Evolutionary conservation across 2,797 vertebrate genomes (phyloP), one percentile per base, ranked within the genome.

Genomic region (Coracias cyanogaster): DNA sequence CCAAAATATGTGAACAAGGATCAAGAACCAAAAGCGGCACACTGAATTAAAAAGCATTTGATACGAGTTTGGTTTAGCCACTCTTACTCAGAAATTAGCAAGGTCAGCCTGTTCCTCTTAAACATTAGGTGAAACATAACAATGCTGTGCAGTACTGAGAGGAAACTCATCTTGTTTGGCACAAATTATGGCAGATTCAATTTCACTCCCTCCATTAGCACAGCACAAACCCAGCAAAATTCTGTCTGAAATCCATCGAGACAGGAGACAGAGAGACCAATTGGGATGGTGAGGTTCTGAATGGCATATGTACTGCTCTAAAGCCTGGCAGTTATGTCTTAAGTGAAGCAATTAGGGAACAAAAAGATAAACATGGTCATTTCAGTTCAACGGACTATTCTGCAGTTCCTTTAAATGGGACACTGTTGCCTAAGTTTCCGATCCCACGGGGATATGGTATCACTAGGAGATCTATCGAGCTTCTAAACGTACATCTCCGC

Each of bases 201-300:
- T 73, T 81, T 46, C 49, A 54, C n/a, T 78, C 84, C 58, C 77
- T 77, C 80, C 60, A 91, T 74, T 88, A 61, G 69, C 82, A 66
- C 35, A n/a, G 64, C 51, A 77, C 22, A 83, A 71, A 83, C 22
- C 1, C 48, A 33, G 20, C n/a, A 21, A 55, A 54, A 45, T 84
- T n/a, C 35, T 25, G 19, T 76, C 86, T 65, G 25, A 43, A 80
- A 74, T 67, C 62, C 84, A 60, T 43, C 2, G 61, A 70, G 91
- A 89, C 31, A n/a, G 41, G 46, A 82, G 58, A 60, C 2, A 21
- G 76, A 79, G 46, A 74, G 48, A 46, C 33, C 89, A 20, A 69
- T 15, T 39, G n/a, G 54, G 26, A 39, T 4, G 43, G 37, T 24
- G 55, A 71, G 37, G 11, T 35, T 93, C 62, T 61, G 65, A 69